These are phyloP conservation scores for Anas bahamensis DNA, from an alignment of 2,797 vertebrate genomes.

Conservation along the genomic window DNA sequence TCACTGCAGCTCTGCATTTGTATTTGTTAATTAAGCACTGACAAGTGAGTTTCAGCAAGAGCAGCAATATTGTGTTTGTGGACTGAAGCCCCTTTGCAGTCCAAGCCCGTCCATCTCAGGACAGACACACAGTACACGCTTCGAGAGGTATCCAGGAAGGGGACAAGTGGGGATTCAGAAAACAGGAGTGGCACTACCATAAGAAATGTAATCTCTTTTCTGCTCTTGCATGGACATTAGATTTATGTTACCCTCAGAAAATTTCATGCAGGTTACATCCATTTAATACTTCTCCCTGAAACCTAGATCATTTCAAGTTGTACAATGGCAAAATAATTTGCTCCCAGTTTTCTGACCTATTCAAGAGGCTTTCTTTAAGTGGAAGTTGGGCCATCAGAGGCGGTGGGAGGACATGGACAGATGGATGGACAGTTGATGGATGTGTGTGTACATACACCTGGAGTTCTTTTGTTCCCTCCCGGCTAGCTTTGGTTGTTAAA, in stretches of 20 bases:
- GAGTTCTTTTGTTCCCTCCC: slow-evolving; percentile 49
- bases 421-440: neutral
- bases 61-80: neutral
- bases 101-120: neutral
- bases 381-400: neutral
- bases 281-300: neutral
- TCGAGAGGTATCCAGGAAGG: neutral
- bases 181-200: neutral
- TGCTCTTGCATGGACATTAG: neutral
- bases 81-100: neutral
- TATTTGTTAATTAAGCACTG: slow-evolving; percentile 11
- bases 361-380: neutral
- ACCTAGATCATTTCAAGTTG: neutral
- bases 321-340: slow-evolving; percentile 4
- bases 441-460: neutral
- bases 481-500: slow-evolving; percentile 57
- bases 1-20: neutral
- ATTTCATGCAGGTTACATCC: neutral
- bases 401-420: neutral
- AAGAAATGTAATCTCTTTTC: neutral
- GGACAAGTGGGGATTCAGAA: neutral
- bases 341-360: neutral
- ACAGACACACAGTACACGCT: rapidly evolving
- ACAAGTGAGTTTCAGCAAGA: neutral
- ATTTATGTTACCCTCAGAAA: neutral